Evolutionary conservation across 2,797 vertebrate species (phyloP).

Genomic region (Crenichthys baileyi): DNA sequence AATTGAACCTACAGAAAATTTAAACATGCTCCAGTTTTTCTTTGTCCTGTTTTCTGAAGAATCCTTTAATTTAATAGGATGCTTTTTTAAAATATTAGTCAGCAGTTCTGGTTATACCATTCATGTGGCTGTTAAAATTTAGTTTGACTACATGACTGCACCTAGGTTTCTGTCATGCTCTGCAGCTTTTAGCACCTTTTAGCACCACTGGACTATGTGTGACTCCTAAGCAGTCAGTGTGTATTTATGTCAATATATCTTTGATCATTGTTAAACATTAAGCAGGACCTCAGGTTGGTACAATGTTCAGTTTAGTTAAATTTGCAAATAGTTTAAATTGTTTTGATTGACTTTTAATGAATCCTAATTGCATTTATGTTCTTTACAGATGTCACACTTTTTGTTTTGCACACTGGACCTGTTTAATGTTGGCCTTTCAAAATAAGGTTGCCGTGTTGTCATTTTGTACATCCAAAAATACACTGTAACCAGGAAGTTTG

Average conservation of each 20-base stretch:
- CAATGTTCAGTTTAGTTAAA: too few relatives aligned
- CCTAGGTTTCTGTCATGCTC: background rate
- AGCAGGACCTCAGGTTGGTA: background rate
- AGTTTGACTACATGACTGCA: background rate
- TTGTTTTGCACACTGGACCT: background rate
- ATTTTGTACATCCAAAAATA: background rate
- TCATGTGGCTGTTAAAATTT: background rate
- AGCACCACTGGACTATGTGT: too few relatives aligned
- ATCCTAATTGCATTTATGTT: too few relatives aligned
- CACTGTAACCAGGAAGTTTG: slow-evolving; percentile 24
- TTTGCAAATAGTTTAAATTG: too few relatives aligned
- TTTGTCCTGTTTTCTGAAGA: background rate
- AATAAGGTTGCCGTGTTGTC: background rate
- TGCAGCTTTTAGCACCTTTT: background rate
- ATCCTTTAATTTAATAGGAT: background rate
- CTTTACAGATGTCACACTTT: too few relatives aligned
- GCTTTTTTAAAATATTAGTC: background rate
- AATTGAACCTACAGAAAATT: background rate
- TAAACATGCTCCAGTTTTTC: background rate
- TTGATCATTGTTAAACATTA: background rate
- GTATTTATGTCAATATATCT: background rate
- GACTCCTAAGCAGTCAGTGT: background rate
- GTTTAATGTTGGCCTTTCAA: background rate
- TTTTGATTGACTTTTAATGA: too few relatives aligned
- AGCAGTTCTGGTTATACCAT: background rate